Evolutionary conservation across 2,797 vertebrate species (phyloP).

Genomic region (Arnoldichthys spilopterus): DNA sequence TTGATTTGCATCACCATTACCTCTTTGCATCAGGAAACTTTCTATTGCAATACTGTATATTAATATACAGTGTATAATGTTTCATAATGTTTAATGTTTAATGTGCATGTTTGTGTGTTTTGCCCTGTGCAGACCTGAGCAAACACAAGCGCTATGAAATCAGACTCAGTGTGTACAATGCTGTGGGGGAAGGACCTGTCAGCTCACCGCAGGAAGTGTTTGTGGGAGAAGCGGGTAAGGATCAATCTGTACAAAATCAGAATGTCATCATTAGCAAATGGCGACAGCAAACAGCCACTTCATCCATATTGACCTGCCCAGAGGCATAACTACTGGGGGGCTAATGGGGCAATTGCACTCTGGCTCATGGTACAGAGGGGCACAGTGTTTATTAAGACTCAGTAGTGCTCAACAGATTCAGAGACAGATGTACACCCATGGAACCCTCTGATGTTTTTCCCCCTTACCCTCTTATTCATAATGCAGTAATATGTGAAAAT

Average conservation of each 20-base stretch:
- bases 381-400: too few relatives aligned
- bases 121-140: constrained; percentile 83
- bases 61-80: not conserved
- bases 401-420: too few relatives aligned
- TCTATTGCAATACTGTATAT: not conserved
- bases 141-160: constrained; percentile 93
- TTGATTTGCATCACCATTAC: not conserved
- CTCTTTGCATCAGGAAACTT: not conserved
- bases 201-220: constrained; percentile 94
- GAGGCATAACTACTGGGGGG: too few relatives aligned
- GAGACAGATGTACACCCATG: too few relatives aligned
- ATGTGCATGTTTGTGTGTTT: constrained; percentile 37
- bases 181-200: constrained; percentile 89
- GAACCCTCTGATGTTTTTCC: too few relatives aligned
- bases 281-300: not conserved
- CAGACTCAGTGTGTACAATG: constrained; percentile 93
- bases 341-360: too few relatives aligned
- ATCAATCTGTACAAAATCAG: not conserved
- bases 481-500: too few relatives aligned
- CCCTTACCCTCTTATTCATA: too few relatives aligned
- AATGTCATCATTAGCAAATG: not conserved
- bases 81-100: not conserved
- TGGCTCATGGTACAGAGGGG: too few relatives aligned
- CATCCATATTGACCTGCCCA: not conserved
- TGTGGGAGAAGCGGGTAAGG: constrained; percentile 93